Evolutionary conservation across 2,888 invertebrate species (phyloP).

Genomic region (Tromatobia lineatoria): DNA sequence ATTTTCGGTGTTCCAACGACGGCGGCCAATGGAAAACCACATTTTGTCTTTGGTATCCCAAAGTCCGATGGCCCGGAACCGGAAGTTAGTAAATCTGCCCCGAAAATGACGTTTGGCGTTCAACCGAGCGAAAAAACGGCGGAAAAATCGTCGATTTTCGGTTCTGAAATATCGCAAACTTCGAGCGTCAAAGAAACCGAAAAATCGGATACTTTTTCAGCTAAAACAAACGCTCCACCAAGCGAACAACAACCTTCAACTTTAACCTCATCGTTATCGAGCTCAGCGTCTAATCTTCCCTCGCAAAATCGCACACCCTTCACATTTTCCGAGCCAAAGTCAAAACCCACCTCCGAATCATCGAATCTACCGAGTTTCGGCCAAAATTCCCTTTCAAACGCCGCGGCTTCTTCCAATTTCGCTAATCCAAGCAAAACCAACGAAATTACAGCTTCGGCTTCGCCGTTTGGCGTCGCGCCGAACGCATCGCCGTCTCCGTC

Average conservation of each 20-base stretch:
- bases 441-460: not conserved
- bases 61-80: constrained; percentile 64
- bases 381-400: constrained; percentile 41
- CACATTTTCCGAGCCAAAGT: constrained; percentile 70
- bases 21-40: constrained; percentile 20
- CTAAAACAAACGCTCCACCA: not conserved
- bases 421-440: constrained; percentile 66
- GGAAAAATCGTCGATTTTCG: constrained; percentile 30
- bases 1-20: not conserved
- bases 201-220: not conserved
- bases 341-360: constrained; percentile 37
- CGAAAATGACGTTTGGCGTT: constrained; percentile 24
- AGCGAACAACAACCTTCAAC: constrained; percentile 25
- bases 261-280: constrained; percentile 1
- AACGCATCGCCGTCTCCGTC: constrained; percentile 13
- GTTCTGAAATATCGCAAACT: not conserved
- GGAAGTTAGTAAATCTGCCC: constrained; percentile 10
- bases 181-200: constrained; percentile 25
- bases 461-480: constrained; percentile 44
- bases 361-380: constrained; percentile 36
- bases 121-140: constrained; percentile 9
- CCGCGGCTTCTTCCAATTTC: constrained; percentile 64
- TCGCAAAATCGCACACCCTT: constrained; percentile 65
- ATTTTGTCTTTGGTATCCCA: constrained; percentile 73
- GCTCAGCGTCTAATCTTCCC: constrained; percentile 16